Evolutionary conservation across 2,113 vertebrate genomes (phyloP).

Genomic region (Brevimyrus niger): DNA sequence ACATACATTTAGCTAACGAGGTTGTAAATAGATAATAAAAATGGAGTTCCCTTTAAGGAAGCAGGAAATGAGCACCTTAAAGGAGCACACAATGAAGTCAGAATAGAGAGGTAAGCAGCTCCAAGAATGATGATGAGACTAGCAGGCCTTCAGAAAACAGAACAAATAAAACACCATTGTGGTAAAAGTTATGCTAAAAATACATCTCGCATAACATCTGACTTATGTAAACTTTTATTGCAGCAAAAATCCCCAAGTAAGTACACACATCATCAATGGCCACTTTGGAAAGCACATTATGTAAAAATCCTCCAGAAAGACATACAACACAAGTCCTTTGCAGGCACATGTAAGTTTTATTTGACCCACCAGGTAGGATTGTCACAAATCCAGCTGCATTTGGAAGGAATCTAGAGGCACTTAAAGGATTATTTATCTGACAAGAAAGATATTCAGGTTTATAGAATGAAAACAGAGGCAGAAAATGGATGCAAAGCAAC

Average conservation of each 20-base stretch:
- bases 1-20: not conserved
- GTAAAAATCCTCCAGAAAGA: not conserved
- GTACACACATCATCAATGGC: not conserved
- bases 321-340: not conserved
- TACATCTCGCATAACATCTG: not conserved
- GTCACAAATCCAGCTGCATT: not conserved
- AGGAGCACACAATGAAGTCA: not conserved
- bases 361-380: not conserved
- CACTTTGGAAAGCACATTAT: not conserved
- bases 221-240: not conserved
- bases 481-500: not conserved
- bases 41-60: not conserved
- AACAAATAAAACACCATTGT: not conserved
- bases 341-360: slow-evolving; percentile 4
- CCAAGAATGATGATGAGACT: not conserved
- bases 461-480: not conserved
- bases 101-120: not conserved
- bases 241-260: not conserved
- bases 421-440: slow-evolving; percentile 12
- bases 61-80: not conserved
- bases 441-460: not conserved
- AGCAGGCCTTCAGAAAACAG: not conserved
- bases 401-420: not conserved
- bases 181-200: not conserved
- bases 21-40: slow-evolving; percentile 1